Evolutionary conservation across 2,797 vertebrate genomes (phyloP).

Genomic region (Myotis vivesi): DNA sequence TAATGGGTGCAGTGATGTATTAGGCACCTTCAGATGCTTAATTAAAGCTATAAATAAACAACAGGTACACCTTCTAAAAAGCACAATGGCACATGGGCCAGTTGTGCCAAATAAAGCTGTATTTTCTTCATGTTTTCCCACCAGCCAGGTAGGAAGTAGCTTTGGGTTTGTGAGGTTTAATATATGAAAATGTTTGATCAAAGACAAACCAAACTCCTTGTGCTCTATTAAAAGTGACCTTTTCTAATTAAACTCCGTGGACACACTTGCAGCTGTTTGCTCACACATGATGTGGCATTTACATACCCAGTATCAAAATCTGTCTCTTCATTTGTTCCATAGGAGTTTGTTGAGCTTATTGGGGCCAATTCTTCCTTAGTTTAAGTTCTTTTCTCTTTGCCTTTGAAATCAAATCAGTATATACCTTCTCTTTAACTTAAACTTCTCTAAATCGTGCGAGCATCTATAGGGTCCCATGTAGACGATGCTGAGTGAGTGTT

Average conservation of each 20-base stretch:
- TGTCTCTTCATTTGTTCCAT: not conserved
- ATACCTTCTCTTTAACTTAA: not conserved
- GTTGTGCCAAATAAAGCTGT: not conserved
- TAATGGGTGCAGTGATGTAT: not conserved
- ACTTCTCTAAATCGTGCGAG: not conserved
- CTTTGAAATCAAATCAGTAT: not conserved
- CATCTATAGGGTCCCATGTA: not conserved
- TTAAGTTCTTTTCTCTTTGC: not conserved
- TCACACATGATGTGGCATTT: not conserved
- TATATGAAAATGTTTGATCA: not conserved
- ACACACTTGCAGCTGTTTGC: not conserved
- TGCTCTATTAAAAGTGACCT: not conserved
- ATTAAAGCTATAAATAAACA: not conserved
- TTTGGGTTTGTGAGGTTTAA: not conserved
- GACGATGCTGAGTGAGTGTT: not conserved
- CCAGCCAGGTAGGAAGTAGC: not conserved
- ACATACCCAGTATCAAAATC: not conserved
- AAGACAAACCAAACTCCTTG: not conserved
- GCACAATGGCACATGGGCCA: too few species aligned
- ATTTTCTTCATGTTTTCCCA: not conserved
- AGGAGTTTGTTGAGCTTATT: not conserved
- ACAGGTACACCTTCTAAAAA: not conserved
- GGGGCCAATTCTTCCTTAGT: not conserved
- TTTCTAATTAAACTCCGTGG: not conserved
- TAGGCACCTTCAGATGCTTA: not conserved